Conservation (phyloP, 2,888 invertebrate species). For the Eledona agricola region DNA sequence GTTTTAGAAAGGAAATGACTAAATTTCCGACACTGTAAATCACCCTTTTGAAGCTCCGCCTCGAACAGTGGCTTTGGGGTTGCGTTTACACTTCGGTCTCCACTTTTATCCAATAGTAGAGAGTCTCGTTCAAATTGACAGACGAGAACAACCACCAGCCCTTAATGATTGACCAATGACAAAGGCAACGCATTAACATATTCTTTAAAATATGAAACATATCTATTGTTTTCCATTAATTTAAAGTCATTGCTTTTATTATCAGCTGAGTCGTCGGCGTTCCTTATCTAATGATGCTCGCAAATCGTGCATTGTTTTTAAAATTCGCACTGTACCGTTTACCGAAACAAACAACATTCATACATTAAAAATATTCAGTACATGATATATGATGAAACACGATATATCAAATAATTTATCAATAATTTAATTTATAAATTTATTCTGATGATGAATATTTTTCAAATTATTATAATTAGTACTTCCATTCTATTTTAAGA, state of each 20-base stretch:
- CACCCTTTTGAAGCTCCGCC: slow-evolving; percentile 55
- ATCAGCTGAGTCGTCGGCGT: slow-evolving; percentile 5
- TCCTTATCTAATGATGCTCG: not conserved
- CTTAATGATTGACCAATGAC: slow-evolving; percentile 57
- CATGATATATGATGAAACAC: not conserved
- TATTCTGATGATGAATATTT: not conserved
- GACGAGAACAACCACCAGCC: slow-evolving; percentile 53
- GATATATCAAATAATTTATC: slow-evolving; percentile 2
- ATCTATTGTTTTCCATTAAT: slow-evolving; percentile 43
- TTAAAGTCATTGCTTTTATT: slow-evolving; percentile 27
- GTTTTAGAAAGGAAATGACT: slow-evolving; percentile 51
- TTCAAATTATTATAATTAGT: not conserved
- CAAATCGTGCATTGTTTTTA: not conserved
- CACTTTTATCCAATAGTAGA: slow-evolving; percentile 57
- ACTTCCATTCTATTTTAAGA: too few species aligned
- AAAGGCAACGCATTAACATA: slow-evolving; percentile 34
- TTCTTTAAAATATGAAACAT: slow-evolving; percentile 47
- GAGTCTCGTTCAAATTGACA: slow-evolving; percentile 50
- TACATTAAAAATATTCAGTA: not conserved
- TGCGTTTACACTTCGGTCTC: slow-evolving; percentile 58
- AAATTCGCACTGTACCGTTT: too few species aligned
- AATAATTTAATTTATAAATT: slow-evolving; percentile 2
- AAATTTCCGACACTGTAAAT: slow-evolving; percentile 51
- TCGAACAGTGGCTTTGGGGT: slow-evolving; percentile 54
- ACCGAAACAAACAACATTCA: not conserved